Base-by-base conservation (phyloP, 2,113 vertebrate species). In the Dicentrarchus labrax region DNA sequence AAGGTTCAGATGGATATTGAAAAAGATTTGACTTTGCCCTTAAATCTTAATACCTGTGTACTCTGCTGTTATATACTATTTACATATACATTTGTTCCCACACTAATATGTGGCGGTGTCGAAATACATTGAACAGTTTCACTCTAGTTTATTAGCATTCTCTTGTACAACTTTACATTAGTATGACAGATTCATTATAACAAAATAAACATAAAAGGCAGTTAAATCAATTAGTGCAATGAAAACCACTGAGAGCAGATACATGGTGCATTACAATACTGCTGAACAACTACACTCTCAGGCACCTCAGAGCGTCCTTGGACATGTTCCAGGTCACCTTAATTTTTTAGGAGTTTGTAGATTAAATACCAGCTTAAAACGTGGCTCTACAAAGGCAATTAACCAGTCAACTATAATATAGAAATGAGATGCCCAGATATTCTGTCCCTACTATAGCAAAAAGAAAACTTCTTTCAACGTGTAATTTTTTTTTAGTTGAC, bases 101-200 rank as follows among this genome's bases (percentile, higher is more conserved):
- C 8, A 41, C 24, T 30, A 19, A 45, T 16, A 1, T 22, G 9
- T 30, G 21, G 24, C 9, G 69, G 11, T 10, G 30, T 73, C 8
- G 41, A 66, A 38, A 47, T 10, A 51, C 11, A 70, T 4, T 48
- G 15, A 65, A 61, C 59, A 59, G 69, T 74, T 84, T 86, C 41
- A 84, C 30, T 87, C 48, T 83, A 89, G 64, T 93, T 93, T 94
- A 93, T 91, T 94, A 85, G 87, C 75, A 81, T 86, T 90, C 57
- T 84, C 76, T 77, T 90, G 38, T 84, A 93, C 86, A 92, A 83
- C 56, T 93, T 90, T 86, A 93, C 89, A 86, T 91, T 86, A 90
- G 83, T 90, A 72, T 48, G 67, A 83, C 57, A 74, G n/a, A 77
- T 61, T 81, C 1, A 22, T 84, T 78, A 51, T 78, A 85, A 85